Percentiles rank a stretch among this genome's conserved stretches.
Evolutionary conservation across 2,888 invertebrate species (phyloP).

Genomic region (Celastrina argiolus): DNA sequence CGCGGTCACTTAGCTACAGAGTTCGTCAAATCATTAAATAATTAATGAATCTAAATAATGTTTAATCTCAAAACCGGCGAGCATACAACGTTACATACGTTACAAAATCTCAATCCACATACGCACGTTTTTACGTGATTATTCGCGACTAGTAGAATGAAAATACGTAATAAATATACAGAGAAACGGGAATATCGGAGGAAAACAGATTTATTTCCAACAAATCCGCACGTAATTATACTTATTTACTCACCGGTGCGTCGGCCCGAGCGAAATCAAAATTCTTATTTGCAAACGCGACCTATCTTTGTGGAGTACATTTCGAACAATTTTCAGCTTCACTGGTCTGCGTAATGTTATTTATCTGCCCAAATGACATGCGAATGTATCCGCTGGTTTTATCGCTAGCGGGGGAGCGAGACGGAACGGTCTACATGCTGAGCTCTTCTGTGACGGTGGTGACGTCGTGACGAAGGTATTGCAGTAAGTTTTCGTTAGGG

Average conservation of each 20-base stretch:
- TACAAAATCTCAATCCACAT: no score
- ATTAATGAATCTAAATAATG: no score
- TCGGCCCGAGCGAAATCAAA: slow-evolving; percentile 26
- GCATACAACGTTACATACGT: no score
- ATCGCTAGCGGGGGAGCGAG: neutral
- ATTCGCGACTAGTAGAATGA: neutral
- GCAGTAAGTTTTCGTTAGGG: neutral
- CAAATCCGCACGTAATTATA: slow-evolving; percentile 19
- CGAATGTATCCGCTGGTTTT: slow-evolving; percentile 10
- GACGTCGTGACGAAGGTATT: neutral
- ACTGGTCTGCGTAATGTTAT: slow-evolving; percentile 60
- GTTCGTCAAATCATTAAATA: no score
- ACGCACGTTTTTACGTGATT: no score
- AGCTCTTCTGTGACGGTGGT: neutral
- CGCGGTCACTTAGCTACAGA: no score
- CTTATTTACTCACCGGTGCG: slow-evolving; percentile 19
- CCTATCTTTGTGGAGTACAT: slow-evolving; percentile 31
- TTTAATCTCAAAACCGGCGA: no score
- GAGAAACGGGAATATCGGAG: neutral
- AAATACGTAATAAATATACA: neutral
- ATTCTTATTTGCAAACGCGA: slow-evolving; percentile 33
- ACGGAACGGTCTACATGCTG: neutral
- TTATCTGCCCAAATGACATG: slow-evolving; percentile 63
- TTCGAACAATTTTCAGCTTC: slow-evolving; percentile 62
- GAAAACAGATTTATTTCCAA: slow-evolving; percentile 5